Base-by-base conservation (phyloP, 2,797 vertebrate genomes). In the Hozukius guyotensis region DNA sequence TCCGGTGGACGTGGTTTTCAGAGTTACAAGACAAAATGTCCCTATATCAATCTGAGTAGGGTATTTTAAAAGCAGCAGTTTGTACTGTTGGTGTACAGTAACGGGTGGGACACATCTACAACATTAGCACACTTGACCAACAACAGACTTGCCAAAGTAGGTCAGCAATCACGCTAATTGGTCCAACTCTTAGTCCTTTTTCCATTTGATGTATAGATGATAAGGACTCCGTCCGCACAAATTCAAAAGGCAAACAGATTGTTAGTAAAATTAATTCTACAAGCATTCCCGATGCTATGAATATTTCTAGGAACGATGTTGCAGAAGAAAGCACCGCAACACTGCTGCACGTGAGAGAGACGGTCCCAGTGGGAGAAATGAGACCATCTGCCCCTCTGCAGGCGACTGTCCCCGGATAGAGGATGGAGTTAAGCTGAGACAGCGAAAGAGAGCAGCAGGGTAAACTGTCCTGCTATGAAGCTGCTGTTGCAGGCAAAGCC, bases 321-420 rank as follows among this genome's bases (percentile, higher is more conserved):
- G 65, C 42, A 73, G 75, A 67, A 61, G 24, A 63, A 77, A 82
- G 57, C 66, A 32, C 55, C 52, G 84, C 83, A 34, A 71, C 74
- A 46, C 68, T 78, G 83, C 82, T 70, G 89, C 77, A 84, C 4
- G 57, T 62, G 77, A 86, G 71, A 65, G 83, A 82, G 77, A 27
- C 4, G 6, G 75, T 92, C 94, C 93, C 88, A 66, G 73, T 91
- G 89, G 90, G 93, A 84, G 92, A 89, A 91, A 88, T 75, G 85
- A 90, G 90, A 95, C 94, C 94, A 96, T 95, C 94, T 96, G 95
- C 78, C 91, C 92, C 95, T 92, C 94, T 89, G 94, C 92, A 94
- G 93, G 94, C 91, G 91, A 91, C 83, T 84, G 89, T 95, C 92
- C 93, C 92, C 75, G 76, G 91, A 92, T 90, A 78, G 87, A 93